Evolutionary conservation across 2,888 invertebrate species (phyloP), one percentile per base, ranked within the genome.

Genomic region (Synergus itoensis): DNA sequence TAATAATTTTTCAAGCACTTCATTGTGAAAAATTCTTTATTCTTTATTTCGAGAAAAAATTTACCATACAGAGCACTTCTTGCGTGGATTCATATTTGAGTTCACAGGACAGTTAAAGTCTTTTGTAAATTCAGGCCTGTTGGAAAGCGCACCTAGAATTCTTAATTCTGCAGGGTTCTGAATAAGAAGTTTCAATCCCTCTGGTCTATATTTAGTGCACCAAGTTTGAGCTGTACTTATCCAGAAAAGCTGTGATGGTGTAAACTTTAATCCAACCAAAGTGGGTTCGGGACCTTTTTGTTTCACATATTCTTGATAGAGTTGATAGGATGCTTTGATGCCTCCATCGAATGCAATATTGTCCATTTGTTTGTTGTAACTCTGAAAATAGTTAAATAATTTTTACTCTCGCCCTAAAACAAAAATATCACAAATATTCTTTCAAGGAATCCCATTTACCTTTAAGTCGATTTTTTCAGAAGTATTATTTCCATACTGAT

Each of bases 341-440:
- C 98, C 98, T 4, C 98, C 98, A 90, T 98, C 98, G 91, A 98
- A 98, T 0, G 98, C 98, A 81, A 98, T 98, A 91, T 98, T 98
- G 91, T 98, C 98, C 16, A 97, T 97, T 93, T 98, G 97, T 0
- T 98, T 98, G 89, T 97, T 97, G 80, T 97, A 95, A 79, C 98
- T 98, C 97, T 97, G 92, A 41, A 92, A 89, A 16, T 16, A 62
- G 11, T 60, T 28, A 5, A 43, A 11, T 87, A 87, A 82, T 82
- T 62, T 36, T 21, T 8, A 63, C 48, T 28, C 7, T 36, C 3
- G 0, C 36, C 7, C 5, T 1, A 63, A 36, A 63, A 2, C 0
- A 12, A 63, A 63, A 12, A 2, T 36, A 1, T 21, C 16, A 53
- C 1, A n/a, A 53, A 1, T 4, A 1, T 8, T 53, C n/a, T n/a